These are phyloP conservation scores for Atherix ibis DNA, from an alignment of 2,888 invertebrate genomes.

Conservation along the genomic window DNA sequence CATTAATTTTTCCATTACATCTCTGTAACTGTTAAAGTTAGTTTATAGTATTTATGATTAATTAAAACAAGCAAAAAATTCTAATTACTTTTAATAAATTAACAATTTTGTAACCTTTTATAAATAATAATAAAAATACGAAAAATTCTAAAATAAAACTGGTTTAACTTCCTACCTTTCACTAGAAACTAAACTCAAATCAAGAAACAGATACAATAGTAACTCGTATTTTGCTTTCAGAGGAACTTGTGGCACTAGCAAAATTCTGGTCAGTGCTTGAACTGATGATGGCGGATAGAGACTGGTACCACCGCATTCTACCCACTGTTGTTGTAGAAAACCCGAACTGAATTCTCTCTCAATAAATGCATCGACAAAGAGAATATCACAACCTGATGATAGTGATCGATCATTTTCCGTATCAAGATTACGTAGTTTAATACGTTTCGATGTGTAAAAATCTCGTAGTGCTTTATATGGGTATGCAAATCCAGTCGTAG, in stretches of 20 bases:
- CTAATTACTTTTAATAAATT: no score
- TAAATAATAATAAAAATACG: no score
- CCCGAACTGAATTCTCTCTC: conserved; percentile 36
- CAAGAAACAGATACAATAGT: conserved; percentile 65
- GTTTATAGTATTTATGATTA: background rate
- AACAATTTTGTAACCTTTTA: no score
- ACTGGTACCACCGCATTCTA: conserved; percentile 45
- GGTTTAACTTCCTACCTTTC: conserved; percentile 34
- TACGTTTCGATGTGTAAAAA: conserved; percentile 19
- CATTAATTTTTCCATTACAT: background rate
- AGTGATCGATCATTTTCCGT: conserved; percentile 16
- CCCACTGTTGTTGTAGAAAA: conserved; percentile 43
- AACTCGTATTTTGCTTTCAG: conserved; percentile 61
- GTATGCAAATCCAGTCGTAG: conserved; percentile 16
- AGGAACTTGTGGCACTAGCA: conserved; percentile 49
- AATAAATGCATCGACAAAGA: conserved; percentile 26
- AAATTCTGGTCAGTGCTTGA: conserved; percentile 58
- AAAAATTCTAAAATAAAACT: background rate
- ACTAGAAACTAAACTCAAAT: conserved; percentile 56
- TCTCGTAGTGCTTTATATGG: conserved; percentile 19
- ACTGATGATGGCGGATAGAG: conserved; percentile 73
- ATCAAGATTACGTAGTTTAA: conserved; percentile 15
- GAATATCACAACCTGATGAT: conserved; percentile 17
- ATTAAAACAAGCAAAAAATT: no score
- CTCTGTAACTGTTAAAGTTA: background rate